A percentile compares a stretch with the other conserved stretches of the same genome.
Conservation (phyloP, 1,140 invertebrate genomes). For the Druon quercuslanigerum region DNA sequence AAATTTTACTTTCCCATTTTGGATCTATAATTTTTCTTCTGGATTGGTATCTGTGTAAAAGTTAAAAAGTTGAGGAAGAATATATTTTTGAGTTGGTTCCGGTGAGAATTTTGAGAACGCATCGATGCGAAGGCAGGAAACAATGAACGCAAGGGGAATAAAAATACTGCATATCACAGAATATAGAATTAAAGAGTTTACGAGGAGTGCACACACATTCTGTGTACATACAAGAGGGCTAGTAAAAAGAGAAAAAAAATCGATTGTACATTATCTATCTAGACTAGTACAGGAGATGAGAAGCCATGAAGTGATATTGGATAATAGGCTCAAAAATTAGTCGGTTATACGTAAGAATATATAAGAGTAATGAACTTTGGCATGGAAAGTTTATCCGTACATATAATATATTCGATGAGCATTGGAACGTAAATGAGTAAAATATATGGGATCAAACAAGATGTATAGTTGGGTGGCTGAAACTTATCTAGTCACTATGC, state of each 20-base stretch:
- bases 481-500: constrained; percentile 73
- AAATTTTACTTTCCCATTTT: too few species aligned
- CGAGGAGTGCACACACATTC: constrained; percentile 24
- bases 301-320: constrained; percentile 18
- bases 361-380: constrained; percentile 64
- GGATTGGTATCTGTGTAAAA: too few species aligned
- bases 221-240: constrained; percentile 25
- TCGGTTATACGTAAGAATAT: constrained; percentile 22
- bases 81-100: background rate
- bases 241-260: constrained; percentile 12
- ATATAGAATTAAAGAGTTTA: constrained; percentile 32
- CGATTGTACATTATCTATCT: constrained; percentile 30
- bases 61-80: too few species aligned
- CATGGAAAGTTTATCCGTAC: constrained; percentile 62
- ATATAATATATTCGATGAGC: constrained; percentile 60
- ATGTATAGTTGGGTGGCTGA: constrained; percentile 67
- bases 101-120: background rate
- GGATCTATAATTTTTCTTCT: too few species aligned
- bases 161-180: constrained; percentile 50
- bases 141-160: background rate
- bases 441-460: constrained; percentile 71
- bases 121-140: background rate
- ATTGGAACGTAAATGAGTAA: constrained; percentile 62
- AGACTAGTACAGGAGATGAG: constrained; percentile 10
- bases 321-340: constrained; percentile 31